Base-by-base conservation (phyloP, 30 jellyfish, hydroid and myxozoan genomes). In the Hydractinia echinata region DNA sequence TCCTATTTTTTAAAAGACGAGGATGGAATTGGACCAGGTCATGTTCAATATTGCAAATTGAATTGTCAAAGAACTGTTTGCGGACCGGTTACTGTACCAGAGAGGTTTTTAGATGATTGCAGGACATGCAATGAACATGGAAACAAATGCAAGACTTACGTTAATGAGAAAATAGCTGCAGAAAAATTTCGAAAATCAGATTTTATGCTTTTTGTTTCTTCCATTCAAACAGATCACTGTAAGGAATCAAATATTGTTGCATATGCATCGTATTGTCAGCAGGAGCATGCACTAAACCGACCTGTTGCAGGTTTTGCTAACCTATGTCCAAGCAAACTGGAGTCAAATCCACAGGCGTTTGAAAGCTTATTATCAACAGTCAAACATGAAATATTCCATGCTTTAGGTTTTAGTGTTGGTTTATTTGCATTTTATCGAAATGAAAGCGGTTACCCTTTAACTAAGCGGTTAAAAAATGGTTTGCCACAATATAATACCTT, bases 261-360 rank as follows among this genome's bases (percentile, higher is more conserved):
- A 16, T 90, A 90, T 48, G 97, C 97, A 74, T 90, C 97, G 52
- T 90, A 90, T 61, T 90, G 97, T 72, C 97, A 90, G 61, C 97
- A 90, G 67, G 97, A 90, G 21, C 95, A 90, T 82, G 95, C 97
- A n/a, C 49, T 90, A 50, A 90, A 90, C 70, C 51, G 97, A 52
- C 97, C 97, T 14, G 97, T 90, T 0, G 97, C 97, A 15, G 97
- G 97, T 9, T 90, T 90, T 78, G 97, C 95, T 9, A 90, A 90
- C 64, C 87, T 90, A 16, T 90, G 97, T 67, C 97, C 97, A 6
- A 86, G 76, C 15, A 90, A 90, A 61, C 85, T 90, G 13, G 95
- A 85, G 55, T 85, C 95, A 10, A 95, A 84, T 62, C 88, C 85
- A 7, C 97, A 90, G 76, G 77, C 86, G 44, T 90, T 90, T 67